Percentiles rank a stretch among this genome's conserved stretches.
Evolutionary conservation across 2,888 invertebrate species (phyloP).

Genomic region (Platyscelio sp.): DNA sequence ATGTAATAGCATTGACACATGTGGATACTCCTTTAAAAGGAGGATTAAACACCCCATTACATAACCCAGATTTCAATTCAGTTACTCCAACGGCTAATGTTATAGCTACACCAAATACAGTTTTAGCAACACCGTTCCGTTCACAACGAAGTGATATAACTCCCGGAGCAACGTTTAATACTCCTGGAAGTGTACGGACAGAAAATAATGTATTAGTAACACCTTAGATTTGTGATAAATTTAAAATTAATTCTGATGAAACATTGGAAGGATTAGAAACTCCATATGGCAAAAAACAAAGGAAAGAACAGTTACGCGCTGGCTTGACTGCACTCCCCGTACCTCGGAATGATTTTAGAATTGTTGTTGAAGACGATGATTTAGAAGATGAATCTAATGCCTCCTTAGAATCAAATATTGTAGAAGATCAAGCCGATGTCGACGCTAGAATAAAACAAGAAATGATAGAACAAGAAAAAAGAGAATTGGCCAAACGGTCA

Average conservation of each 20-base stretch:
- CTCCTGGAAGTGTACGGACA: constrained; percentile 88
- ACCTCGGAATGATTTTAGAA: constrained; percentile 99
- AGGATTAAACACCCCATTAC: constrained; percentile 96
- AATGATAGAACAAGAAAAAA: constrained; percentile 88
- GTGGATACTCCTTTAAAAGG: constrained; percentile 98
- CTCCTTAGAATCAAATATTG: too few relatives aligned
- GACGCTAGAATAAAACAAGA: constrained; percentile 91
- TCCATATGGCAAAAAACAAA: constrained; percentile 90
- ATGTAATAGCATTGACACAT: constrained; percentile 98
- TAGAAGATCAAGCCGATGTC: constrained; percentile 95
- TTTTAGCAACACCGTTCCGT: constrained; percentile 95
- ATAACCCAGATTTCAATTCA: constrained; percentile 95
- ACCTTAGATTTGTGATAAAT: constrained; percentile 95
- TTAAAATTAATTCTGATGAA: constrained; percentile 97
- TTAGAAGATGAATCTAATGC: constrained; percentile 86
- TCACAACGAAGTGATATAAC: constrained; percentile 89
- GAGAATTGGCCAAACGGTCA: constrained; percentile 92
- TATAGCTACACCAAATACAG: constrained; percentile 95
- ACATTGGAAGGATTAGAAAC: constrained; percentile 90
- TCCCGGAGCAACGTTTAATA: constrained; percentile 83
- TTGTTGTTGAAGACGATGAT: constrained; percentile 96
- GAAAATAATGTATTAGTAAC: constrained; percentile 86
- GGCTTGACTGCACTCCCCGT: constrained; percentile 94
- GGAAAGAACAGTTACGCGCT: constrained; percentile 91
- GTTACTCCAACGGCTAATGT: constrained; percentile 91